Percentiles rank a stretch among this genome's conserved stretches.
These are phyloP conservation scores for Novumbra hubbsi DNA, from an alignment of 2,797 vertebrate species.

Conservation along the genomic window DNA sequence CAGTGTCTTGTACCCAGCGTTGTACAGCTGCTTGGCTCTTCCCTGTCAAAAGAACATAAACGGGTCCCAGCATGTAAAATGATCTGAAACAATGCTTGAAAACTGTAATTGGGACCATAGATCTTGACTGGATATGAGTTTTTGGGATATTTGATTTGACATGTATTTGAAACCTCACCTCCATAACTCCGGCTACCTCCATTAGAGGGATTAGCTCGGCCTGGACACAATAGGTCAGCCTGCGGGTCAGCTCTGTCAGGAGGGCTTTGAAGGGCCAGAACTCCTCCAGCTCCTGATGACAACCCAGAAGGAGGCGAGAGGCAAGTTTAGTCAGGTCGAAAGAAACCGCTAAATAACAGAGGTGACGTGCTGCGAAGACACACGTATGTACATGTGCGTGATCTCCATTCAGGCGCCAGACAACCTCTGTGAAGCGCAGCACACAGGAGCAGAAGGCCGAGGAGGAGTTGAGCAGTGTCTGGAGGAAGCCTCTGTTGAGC, in stretches of 20 bases:
- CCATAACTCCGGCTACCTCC: conserved; percentile 91
- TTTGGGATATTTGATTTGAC: not conserved
- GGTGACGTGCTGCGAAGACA: not conserved
- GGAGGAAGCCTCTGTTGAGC: conserved; percentile 86
- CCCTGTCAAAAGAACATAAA: conserved; percentile 62
- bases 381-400: not conserved
- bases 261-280: conserved; percentile 92
- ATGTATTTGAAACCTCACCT: conserved; percentile 74
- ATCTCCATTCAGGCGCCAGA: not conserved
- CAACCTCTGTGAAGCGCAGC: conserved; percentile 91
- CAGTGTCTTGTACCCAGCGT: conserved; percentile 85
- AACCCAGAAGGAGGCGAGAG: not conserved
- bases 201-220: conserved; percentile 92
- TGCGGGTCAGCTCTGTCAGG: conserved; percentile 82
- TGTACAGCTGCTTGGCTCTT: conserved; percentile 89
- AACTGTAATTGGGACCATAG: not conserved
- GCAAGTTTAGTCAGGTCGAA: conserved; percentile 4
- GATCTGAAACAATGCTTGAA: not conserved
- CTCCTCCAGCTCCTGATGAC: conserved; percentile 87
- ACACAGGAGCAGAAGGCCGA: conserved; percentile 90
- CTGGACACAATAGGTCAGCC: conserved; percentile 90
- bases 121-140: not conserved
- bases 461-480: conserved; percentile 84
- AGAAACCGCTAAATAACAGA: not conserved
- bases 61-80: not conserved